phyloP scores from a whole-genome alignment of 2,888 invertebrate genomes.

The Spisula subtruncata region DNA sequence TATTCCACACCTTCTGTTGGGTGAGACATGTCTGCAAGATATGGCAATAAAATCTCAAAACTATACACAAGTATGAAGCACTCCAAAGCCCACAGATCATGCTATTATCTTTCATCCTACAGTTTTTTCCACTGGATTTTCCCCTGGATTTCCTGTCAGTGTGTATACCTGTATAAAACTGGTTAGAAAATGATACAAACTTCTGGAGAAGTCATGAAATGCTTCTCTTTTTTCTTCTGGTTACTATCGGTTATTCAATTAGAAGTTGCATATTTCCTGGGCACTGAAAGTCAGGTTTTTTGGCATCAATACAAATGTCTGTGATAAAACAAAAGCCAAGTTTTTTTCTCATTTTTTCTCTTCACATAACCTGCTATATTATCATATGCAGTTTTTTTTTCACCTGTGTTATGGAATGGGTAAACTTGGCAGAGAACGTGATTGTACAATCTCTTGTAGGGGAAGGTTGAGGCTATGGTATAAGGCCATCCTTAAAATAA shows the following conservation, averaged over 20 bases:
- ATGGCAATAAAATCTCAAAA: background rate
- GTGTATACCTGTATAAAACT: too few relatives aligned
- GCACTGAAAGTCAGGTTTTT: slow-evolving; percentile 27
- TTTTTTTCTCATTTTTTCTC: background rate
- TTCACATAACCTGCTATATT: slow-evolving; percentile 33
- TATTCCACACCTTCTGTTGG: background rate
- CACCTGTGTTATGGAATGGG: slow-evolving; percentile 22
- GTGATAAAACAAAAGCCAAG: slow-evolving; percentile 47
- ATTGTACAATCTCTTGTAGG: background rate
- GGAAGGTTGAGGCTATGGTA: background rate
- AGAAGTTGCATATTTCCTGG: slow-evolving; percentile 39
- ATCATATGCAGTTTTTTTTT: slow-evolving; percentile 31
- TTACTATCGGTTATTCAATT: slow-evolving; percentile 37
- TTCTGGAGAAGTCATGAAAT: background rate
- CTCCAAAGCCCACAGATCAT: background rate
- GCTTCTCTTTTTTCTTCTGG: background rate
- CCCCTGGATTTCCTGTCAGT: background rate
- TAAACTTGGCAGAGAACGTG: background rate
- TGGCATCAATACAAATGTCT: slow-evolving; percentile 15
- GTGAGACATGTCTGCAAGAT: slow-evolving; percentile 20
- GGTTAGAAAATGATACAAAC: background rate
- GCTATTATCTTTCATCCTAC: background rate
- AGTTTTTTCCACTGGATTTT: background rate
- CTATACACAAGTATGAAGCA: background rate
- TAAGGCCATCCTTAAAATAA: too few relatives aligned